Percentiles rank a stretch among this genome's conserved stretches.
Evolutionary conservation across 2,888 invertebrate genomes (phyloP).

Genomic region (Piscicola geometra): DNA sequence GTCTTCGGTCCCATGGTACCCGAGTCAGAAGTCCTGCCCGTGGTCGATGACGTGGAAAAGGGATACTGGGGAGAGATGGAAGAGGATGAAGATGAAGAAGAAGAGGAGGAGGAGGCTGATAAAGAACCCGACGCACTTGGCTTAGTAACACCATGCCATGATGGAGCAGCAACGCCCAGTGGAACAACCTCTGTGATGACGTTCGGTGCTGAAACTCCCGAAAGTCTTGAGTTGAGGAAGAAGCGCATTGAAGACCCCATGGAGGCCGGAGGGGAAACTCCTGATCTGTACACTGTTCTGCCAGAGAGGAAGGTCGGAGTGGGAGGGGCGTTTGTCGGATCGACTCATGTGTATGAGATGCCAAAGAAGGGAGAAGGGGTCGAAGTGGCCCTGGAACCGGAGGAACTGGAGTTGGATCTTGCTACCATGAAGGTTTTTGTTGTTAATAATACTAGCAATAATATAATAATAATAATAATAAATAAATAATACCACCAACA

Average conservation of each 20-base stretch:
- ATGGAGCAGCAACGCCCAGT: conserved; percentile 78
- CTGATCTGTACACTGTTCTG: conserved; percentile 86
- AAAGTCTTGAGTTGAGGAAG: conserved; percentile 94
- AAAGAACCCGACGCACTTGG: conserved; percentile 70
- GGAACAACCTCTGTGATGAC: conserved; percentile 78
- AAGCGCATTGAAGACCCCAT: conserved; percentile 90
- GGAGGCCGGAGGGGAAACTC: conserved; percentile 91
- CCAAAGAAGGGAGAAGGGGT: conserved; percentile 61
- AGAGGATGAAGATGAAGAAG: conserved; percentile 68
- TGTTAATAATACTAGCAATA: not conserved
- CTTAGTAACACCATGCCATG: conserved; percentile 85
- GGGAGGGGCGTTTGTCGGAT: conserved; percentile 80
- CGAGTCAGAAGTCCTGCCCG: conserved; percentile 53
- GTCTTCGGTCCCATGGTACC: conserved; percentile 74
- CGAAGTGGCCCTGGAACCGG: conserved; percentile 92
- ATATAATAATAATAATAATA: too few species aligned
- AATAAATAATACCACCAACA: too few species aligned
- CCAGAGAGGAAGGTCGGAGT: conserved; percentile 79
- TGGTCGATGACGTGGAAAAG: conserved; percentile 84
- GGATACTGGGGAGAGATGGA: conserved; percentile 95
- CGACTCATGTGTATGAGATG: conserved; percentile 95
- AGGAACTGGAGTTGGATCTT: conserved; percentile 89
- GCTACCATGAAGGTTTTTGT: conserved; percentile 70
- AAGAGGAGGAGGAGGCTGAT: conserved; percentile 53
- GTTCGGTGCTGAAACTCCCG: conserved; percentile 94